phyloP scores from a whole-genome alignment of 53 echinoderm and acorn worm genomes.

The Patiria pectinifera region DNA sequence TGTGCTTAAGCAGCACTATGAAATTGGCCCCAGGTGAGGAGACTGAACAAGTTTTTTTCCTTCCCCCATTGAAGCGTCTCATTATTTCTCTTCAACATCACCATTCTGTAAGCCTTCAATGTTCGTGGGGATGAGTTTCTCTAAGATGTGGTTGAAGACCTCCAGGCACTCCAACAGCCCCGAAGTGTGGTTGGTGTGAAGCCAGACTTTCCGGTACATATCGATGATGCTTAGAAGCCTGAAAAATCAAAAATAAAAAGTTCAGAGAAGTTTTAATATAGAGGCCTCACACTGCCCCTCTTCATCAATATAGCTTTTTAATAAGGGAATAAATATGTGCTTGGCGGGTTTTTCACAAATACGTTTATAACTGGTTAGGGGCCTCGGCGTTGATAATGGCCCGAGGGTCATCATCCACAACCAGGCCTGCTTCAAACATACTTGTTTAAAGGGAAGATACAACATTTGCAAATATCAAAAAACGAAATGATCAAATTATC shows the following conservation, averaged over 20 bases:
- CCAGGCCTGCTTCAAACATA: no score
- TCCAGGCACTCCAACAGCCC: conserved; percentile 81
- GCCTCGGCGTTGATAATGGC: no score
- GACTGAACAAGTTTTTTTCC: neutral
- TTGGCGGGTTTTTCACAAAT: no score
- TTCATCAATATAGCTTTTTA: no score
- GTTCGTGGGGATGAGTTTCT: conserved; percentile 75
- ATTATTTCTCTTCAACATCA: neutral
- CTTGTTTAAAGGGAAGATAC: no score
- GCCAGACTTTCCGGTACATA: conserved; percentile 85
- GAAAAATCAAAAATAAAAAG: neutral
- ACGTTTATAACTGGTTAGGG: no score
- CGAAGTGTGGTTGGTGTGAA: conserved; percentile 80
- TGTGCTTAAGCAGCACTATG: no score
- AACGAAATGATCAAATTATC: no score
- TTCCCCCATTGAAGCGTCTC: neutral
- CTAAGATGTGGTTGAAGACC: conserved; percentile 80
- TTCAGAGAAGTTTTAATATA: neutral
- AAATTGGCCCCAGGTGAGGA: neutral
- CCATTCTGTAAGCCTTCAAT: neutral
- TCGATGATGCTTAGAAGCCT: conserved; percentile 90
- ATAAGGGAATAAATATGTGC: no score
- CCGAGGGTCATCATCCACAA: no score
- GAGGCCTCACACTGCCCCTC: no score
- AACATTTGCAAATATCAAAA: no score